Percentiles rank a stretch among this genome's conserved stretches.
phyloP scores from a whole-genome alignment of 2,888 invertebrate species.

The Drosophila birchii region DNA sequence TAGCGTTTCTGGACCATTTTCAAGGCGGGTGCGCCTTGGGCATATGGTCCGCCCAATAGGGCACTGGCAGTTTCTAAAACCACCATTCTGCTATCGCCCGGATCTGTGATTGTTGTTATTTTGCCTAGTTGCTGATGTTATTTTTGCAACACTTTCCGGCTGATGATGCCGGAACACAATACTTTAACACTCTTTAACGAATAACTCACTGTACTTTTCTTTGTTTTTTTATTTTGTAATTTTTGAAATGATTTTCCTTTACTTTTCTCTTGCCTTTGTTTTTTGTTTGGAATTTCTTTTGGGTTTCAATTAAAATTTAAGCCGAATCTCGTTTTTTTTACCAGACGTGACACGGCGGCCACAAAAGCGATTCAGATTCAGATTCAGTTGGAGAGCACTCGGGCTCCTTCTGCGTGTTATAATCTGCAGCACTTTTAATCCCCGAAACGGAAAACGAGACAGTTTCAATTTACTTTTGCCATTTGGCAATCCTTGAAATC shows the following conservation, averaged over 20 bases:
- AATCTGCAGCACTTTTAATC: conserved; percentile 70
- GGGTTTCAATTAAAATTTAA: conserved; percentile 75
- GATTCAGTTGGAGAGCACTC: conserved; percentile 20
- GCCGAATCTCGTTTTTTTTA: conserved; percentile 55
- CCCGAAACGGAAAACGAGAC: conserved; percentile 54
- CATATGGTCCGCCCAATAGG: conserved; percentile 91
- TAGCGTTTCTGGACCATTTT: conserved; percentile 96
- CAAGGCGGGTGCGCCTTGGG: conserved; percentile 92
- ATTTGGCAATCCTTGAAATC: conserved; percentile 73
- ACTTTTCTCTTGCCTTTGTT: conserved; percentile 14
- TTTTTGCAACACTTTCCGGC: conserved; percentile 39
- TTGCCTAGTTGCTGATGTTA: conserved; percentile 13
- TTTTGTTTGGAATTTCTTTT: conserved; percentile 33
- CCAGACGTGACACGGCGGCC: conserved; percentile 67
- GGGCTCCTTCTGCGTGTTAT: conserved; percentile 47
- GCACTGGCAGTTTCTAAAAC: conserved; percentile 91
- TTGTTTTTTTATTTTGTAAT: not conserved
- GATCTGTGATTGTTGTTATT: conserved; percentile 38
- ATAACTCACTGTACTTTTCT: conserved; percentile 14
- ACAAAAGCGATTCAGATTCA: conserved; percentile 51
- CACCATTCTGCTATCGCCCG: conserved; percentile 86
- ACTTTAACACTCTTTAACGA: conserved; percentile 12
- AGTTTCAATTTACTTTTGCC: conserved; percentile 60
- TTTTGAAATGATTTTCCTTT: not conserved
- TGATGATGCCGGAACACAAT: conserved; percentile 55